Base-by-base conservation (phyloP, 2,888 invertebrate genomes). In the Acronicta psi region DNA sequence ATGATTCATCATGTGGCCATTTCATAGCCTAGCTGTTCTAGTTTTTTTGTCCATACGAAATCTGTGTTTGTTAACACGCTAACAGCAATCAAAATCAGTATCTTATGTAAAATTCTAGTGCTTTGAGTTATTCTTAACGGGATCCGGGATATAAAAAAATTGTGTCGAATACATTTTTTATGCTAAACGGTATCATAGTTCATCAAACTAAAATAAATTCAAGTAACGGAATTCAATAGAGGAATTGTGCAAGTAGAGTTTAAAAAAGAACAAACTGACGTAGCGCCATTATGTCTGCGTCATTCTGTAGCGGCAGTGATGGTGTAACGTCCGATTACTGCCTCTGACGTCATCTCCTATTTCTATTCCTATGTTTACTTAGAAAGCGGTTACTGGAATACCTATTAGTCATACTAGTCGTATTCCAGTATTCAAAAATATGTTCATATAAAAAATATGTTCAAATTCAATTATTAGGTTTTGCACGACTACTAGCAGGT, bases 341-440 rank as follows among this genome's bases (percentile, higher is more conserved):
- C 36, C 49, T 37, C 31, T 72, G 75, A 77, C 73, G 62, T 74
- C 72, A 74, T 49, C 61, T 66, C 59, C 59, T 67, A 68, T 68
- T 70, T 73, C 61, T 60, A 56, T 66, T 70, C 65, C 65, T 61
- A 50, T 50, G 51, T 43, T 42, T 50, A 41, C 69, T 46, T 74
- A 76, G 77, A 76, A 76, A 76, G 73, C 46, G 46, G 57, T 59
- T 59, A 68, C 70, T 64, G 50, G 58, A 72, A 64, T 70, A 73
- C 59, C 58, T 45, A 67, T 72, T 69, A 63, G 63, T 73, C 58
- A 70, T 73, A 64, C 70, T n/a, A n/a, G n/a, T n/a, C n/a, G n/a
- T n/a, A n/a, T n/a, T n/a, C n/a, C n/a, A n/a, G n/a, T n/a, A n/a
- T n/a, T n/a, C n/a, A n/a, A n/a, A n/a, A n/a, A n/a, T n/a, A n/a